Evolutionary conservation across 2,113 vertebrate genomes (phyloP), one percentile per base, ranked within the genome.

Genomic region (Oryctolagus cuniculus): DNA sequence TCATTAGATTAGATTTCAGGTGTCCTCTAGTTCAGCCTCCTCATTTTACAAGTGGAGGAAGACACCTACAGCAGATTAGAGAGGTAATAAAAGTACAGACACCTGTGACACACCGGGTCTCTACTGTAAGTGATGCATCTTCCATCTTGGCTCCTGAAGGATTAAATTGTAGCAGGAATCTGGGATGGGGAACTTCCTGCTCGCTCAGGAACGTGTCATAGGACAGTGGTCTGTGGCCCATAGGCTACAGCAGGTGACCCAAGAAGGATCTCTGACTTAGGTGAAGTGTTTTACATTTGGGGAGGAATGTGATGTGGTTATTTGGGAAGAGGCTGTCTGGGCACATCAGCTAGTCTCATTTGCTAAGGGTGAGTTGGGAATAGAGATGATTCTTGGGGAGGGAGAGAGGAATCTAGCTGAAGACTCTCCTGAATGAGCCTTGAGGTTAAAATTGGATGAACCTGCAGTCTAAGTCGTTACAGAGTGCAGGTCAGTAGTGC

Each of bases 391-490:
- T 84, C 21, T 49, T 84, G n/a, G 1, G 51, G 34, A 89, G 8
- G 72, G 29, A 10, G 61, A 34, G 31, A 29, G 27, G 24, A 21
- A 58, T 74, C 22, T 51, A 58, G 53, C 29, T 66, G 51, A 95
- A 87, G 34, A 17, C 31, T 70, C 3, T 92, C 31, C n/a, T 83
- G 12, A 81, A 38, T 64, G 27, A 87, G 51, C 13, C 80, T 79
- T 84, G 88, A 96, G 70, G 44, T 70, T 73, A 27, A 16, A 63
- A 3, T 69, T 25, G 36, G 78, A 94, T 81, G 67, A 91, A 82
- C 29, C 69, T 85, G 31, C 73, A 44, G 44, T 70, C 29, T 67
- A 70, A 84, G 51, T 81, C 21, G 84, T 80, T 55, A 13, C 61
- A 44, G 80, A 61, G 51, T 70, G 69, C 66, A 82, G 79, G 34